phyloP scores from a whole-genome alignment of 1,140 invertebrate species.

The Spodoptera litura region DNA sequence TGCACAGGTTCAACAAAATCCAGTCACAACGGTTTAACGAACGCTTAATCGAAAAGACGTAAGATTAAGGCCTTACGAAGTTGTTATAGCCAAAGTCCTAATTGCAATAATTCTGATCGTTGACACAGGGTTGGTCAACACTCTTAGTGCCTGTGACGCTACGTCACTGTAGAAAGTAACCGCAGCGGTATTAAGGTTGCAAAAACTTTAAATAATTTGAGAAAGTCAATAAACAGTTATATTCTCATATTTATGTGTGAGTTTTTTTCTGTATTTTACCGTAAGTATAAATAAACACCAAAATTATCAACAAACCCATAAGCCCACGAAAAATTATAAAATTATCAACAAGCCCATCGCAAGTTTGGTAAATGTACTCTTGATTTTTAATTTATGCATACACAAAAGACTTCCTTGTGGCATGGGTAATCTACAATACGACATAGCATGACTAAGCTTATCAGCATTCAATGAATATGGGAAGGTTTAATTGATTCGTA shows the following conservation, averaged over 20 bases:
- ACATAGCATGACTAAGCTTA: conserved; percentile 35
- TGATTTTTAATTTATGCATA: background rate
- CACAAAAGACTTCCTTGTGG: conserved; percentile 27
- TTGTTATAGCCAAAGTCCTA: background rate
- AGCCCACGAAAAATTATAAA: no score
- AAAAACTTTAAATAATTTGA: conserved; percentile 11
- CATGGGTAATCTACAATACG: background rate
- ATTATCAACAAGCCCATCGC: background rate
- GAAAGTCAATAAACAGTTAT: conserved; percentile 19
- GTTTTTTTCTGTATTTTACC: background rate
- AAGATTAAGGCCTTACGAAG: conserved; percentile 4
- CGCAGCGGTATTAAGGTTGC: conserved; percentile 25
- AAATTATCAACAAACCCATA: background rate
- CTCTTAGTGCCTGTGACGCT: background rate
- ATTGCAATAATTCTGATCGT: conserved; percentile 22
- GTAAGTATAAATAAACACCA: background rate
- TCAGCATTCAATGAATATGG: conserved; percentile 34
- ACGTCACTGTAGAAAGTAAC: conserved; percentile 31
- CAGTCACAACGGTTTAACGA: conserved; percentile 29
- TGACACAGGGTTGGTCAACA: conserved; percentile 21
- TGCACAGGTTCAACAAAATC: conserved; percentile 2
- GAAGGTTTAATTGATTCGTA: conserved; percentile 38
- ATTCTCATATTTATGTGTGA: background rate
- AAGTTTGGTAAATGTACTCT: no score
- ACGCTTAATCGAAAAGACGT: conserved; percentile 18